phyloP scores from a whole-genome alignment of 1,140 invertebrate genomes.

The Melanaphis sacchari region DNA sequence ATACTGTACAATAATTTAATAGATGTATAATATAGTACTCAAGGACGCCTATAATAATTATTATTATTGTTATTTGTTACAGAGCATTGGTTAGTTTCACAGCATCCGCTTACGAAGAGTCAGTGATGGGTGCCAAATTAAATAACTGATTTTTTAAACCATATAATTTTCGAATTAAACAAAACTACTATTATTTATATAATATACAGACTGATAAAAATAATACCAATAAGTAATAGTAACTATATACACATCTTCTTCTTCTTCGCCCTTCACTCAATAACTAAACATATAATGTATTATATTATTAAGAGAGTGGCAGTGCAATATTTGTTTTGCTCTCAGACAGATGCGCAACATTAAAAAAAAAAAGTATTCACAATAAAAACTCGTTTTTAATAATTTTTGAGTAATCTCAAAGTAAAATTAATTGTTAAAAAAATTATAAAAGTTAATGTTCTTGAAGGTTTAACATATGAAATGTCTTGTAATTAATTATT shows the following conservation, averaged over 20 bases:
- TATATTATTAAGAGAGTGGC: background rate
- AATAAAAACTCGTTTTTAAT: no score
- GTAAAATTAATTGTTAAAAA: background rate
- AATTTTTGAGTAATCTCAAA: background rate
- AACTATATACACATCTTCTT: background rate
- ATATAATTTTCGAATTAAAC: constrained; percentile 33
- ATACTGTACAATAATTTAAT: constrained; percentile 40
- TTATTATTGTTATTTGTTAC: constrained; percentile 45
- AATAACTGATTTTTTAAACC: constrained; percentile 10
- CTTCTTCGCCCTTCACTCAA: background rate
- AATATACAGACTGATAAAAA: background rate
- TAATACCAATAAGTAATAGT: background rate
- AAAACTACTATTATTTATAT: background rate
- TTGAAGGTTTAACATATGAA: background rate
- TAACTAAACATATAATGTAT: background rate
- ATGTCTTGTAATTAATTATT: background rate
- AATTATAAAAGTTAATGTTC: background rate
- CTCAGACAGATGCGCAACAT: background rate
- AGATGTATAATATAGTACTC: background rate
- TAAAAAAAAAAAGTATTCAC: background rate
- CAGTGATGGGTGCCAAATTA: background rate
- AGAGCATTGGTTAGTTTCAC: background rate
- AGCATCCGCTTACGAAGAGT: constrained; percentile 23
- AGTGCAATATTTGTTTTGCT: background rate
- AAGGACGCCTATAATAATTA: constrained; percentile 42